phyloP scores from a whole-genome alignment of 2,797 vertebrate species.

The Ceyx erithaca region DNA sequence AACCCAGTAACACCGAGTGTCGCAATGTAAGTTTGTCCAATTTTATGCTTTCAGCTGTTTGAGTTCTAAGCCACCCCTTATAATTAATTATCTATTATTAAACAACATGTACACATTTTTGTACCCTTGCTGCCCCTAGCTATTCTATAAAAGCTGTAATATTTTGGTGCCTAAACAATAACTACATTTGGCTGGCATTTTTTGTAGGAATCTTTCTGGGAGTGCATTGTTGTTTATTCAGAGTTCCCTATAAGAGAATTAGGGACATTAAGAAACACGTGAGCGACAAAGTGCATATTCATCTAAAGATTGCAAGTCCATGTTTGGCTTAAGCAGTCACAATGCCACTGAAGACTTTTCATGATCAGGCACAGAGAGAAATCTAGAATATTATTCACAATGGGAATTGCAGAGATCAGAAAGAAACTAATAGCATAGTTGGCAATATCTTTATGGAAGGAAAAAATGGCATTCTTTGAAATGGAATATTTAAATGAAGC shows the following conservation, averaged over 20 bases:
- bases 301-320: neutral
- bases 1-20: neutral
- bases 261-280: neutral
- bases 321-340: neutral
- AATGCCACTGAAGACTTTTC: neutral
- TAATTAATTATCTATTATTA: neutral
- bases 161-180: neutral
- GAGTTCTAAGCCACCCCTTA: neutral
- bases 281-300: neutral
- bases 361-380: neutral
- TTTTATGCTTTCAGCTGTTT: neutral
- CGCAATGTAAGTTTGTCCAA: rapidly evolving
- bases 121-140: neutral
- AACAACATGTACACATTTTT: neutral
- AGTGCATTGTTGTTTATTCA: neutral
- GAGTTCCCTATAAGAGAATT: neutral
- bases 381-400: neutral
- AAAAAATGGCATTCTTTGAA: neutral
- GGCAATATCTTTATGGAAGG: neutral
- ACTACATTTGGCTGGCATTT: neutral
- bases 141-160: neutral
- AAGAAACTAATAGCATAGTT: neutral
- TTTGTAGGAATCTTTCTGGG: neutral
- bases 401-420: neutral
- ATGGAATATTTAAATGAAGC: neutral